Evolutionary conservation across 2,797 vertebrate species (phyloP), one percentile per base, ranked within the genome.

Genomic region (Sphenopsis melanotis): DNA sequence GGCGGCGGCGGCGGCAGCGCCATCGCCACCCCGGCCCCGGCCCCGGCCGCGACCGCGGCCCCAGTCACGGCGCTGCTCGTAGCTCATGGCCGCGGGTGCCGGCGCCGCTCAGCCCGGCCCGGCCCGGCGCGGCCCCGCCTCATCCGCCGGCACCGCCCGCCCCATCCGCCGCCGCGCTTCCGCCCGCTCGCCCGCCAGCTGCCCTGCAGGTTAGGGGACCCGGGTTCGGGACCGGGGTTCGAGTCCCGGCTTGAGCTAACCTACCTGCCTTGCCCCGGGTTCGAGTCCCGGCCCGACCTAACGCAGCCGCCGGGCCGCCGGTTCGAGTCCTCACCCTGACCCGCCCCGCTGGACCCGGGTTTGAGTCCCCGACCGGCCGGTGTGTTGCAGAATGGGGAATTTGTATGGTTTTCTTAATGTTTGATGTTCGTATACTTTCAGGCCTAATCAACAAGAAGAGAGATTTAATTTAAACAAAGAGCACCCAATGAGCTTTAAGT

Each of bases 71-170:
- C 95, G 96, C 10, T 94, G 96, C 57, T 97, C 97, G 89, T 95
- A 97, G 80, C 97, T 98, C 98, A 98, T 98, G 59, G 92, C 95
- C 39, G 59, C 55, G n/a, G 32, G 5, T 13, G 41, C 49, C 60
- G 61, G 50, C 61, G 16, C 39, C 41, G 50, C 27, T 17, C 34
- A 14, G 47, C 47, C 47, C 46, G 46, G 46, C 61, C 34, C 42
- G 52, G 30, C 75, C 27, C 39, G 63, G 63, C 63, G 0, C 76
- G n/a, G 63, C 42, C 44, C 44, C 75, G 32, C 75, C 74, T 44
- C 47, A 42, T 63, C 74, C 74, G 57, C 74, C 64, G 15, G 6
- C 59, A 15, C 8, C 29, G 29, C 41, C 59, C 83, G 57, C 68
- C 80, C 20, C 68, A 39, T 65, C 69, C 69, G 60, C 81, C 36